These are phyloP conservation scores for Pantherophis alleghaniensis DNA, from an alignment of 2,797 vertebrate species.

Conservation along the genomic window DNA sequence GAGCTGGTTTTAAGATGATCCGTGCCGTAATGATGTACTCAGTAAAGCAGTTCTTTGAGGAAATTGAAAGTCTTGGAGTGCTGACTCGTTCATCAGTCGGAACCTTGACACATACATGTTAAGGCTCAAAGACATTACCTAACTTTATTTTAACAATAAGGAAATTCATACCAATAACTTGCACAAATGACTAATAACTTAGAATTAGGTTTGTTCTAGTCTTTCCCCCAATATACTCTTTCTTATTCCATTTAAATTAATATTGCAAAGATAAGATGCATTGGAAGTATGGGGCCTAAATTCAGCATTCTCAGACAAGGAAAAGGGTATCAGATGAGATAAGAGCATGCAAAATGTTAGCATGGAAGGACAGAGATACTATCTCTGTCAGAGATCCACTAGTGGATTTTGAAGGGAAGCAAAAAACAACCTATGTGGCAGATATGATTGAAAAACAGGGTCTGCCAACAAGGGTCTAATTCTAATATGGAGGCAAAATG, in stretches of 20 bases:
- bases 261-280: not conserved
- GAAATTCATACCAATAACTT: not conserved
- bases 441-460: not conserved
- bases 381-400: too few relatives aligned
- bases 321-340: not conserved
- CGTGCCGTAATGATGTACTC: too few relatives aligned
- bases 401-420: not conserved
- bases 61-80: too few relatives aligned
- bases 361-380: not conserved
- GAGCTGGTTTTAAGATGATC: too few relatives aligned
- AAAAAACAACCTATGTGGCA: not conserved
- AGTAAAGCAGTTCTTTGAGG: too few relatives aligned
- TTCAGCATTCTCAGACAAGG: not conserved
- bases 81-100: too few relatives aligned
- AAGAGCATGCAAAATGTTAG: not conserved
- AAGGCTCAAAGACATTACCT: not conserved
- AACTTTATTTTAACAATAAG: not conserved
- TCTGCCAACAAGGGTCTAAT: not conserved
- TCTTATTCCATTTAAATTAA: not conserved
- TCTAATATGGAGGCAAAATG: not conserved
- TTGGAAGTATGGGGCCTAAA: not conserved
- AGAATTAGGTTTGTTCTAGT: not conserved
- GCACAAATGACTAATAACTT: not conserved
- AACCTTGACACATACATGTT: too few relatives aligned
- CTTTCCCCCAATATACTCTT: not conserved